Percentiles rank a stretch among this genome's conserved stretches.
Conservation (phyloP, 2,888 invertebrate species). For the Lepetodrilus schrolli region DNA sequence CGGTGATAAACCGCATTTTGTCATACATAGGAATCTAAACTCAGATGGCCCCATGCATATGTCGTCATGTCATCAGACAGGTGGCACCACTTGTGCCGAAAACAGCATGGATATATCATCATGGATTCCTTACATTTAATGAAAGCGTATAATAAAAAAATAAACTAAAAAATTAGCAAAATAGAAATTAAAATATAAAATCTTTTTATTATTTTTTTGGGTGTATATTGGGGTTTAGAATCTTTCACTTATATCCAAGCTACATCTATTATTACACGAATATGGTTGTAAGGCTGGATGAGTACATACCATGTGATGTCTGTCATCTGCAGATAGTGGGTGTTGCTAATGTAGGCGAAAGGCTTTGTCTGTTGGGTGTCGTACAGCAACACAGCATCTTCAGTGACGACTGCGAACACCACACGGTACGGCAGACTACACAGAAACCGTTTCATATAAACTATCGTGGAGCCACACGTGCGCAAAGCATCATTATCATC, state of each 20-base stretch:
- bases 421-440: slow-evolving; percentile 84
- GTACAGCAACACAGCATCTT: slow-evolving; percentile 87
- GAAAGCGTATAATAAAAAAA: too few species aligned
- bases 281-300: too few species aligned
- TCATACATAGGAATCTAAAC: too few species aligned
- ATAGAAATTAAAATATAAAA: neutral
- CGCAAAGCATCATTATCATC: too few species aligned
- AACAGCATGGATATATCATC: slow-evolving; percentile 19
- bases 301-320: slow-evolving; percentile 85
- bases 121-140: too few species aligned
- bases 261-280: too few species aligned
- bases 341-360: slow-evolving; percentile 86
- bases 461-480: too few species aligned
- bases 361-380: slow-evolving; percentile 90
- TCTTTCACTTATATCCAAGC: too few species aligned
- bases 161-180: neutral
- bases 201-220: neutral
- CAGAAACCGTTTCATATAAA: too few species aligned
- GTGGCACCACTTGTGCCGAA: slow-evolving; percentile 12
- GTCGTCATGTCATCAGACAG: neutral
- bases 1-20: too few species aligned
- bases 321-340: slow-evolving; percentile 91
- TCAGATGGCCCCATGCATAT: slow-evolving; percentile 14
- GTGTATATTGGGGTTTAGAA: too few species aligned
- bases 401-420: slow-evolving; percentile 93